phyloP scores from a whole-genome alignment of 1,140 invertebrate species.

The Antheraea pernyi region DNA sequence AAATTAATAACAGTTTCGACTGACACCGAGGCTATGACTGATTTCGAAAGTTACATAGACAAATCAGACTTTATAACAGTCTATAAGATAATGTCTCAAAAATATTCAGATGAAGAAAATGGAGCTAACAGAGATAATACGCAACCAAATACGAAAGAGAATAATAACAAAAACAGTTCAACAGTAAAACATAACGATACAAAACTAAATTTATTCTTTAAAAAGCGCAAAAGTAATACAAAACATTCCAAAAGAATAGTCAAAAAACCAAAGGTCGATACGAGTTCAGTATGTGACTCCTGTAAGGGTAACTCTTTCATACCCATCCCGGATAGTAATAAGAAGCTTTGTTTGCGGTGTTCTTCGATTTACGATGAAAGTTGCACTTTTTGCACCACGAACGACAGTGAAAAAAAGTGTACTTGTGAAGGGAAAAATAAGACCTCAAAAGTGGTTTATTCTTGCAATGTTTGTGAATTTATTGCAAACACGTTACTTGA shows the following conservation, averaged over 20 bases:
- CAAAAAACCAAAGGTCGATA: too few species aligned
- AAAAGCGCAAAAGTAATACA: too few species aligned
- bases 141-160: not conserved
- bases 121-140: not conserved
- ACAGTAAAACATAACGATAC: not conserved
- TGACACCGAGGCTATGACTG: constrained; percentile 6
- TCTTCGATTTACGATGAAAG: not conserved
- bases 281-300: not conserved
- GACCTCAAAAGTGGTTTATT: not conserved
- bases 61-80: constrained; percentile 37
- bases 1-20: not conserved
- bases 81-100: constrained; percentile 39
- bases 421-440: not conserved
- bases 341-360: not conserved
- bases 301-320: constrained; percentile 13
- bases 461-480: not conserved
- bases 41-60: constrained; percentile 17
- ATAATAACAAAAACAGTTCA: not conserved
- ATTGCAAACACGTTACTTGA: not conserved
- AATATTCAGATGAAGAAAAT: not conserved
- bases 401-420: not conserved
- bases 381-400: not conserved
- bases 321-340: not conserved
- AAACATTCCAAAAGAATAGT: too few species aligned
- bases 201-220: not conserved